A percentile compares a stretch with the other conserved stretches of the same genome.
Conservation (phyloP, 2,888 invertebrate genomes). For the Nymphalis c-album region DNA sequence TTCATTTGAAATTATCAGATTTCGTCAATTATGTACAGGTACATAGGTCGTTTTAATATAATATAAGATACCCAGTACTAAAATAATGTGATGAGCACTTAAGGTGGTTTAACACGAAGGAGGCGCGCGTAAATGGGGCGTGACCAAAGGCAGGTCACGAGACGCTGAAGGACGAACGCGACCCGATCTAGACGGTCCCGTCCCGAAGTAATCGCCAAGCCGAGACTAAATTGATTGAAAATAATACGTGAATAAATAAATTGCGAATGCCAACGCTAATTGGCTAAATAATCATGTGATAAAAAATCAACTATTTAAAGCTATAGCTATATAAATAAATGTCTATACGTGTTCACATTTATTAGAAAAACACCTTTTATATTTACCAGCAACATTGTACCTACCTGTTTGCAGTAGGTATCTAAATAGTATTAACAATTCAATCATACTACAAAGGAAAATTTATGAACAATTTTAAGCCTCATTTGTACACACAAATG, state of each 20-base stretch:
- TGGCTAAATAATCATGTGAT: conserved; percentile 7
- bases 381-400: background rate
- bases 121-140: conserved; percentile 65
- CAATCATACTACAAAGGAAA: too few relatives aligned
- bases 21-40: background rate
- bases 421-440: too few relatives aligned
- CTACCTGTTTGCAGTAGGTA: background rate
- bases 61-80: background rate
- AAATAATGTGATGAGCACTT: conserved; percentile 24
- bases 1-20: background rate
- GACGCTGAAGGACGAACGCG: conserved; percentile 43
- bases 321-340: too few relatives aligned
- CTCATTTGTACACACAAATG: too few relatives aligned
- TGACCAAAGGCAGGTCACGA: conserved; percentile 71
- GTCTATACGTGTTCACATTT: background rate
- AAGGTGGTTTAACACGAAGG: conserved; percentile 33
- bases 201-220: conserved; percentile 20
- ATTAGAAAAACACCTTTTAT: background rate
- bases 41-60: background rate
- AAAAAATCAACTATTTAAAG: background rate
- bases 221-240: conserved; percentile 29
- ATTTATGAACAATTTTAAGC: too few relatives aligned
- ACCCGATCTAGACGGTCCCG: conserved; percentile 38
- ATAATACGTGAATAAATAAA: conserved; percentile 16
- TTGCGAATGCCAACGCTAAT: conserved; percentile 24